phyloP scores from a whole-genome alignment of 1,140 invertebrate species.

The Drosophila ironensis region DNA sequence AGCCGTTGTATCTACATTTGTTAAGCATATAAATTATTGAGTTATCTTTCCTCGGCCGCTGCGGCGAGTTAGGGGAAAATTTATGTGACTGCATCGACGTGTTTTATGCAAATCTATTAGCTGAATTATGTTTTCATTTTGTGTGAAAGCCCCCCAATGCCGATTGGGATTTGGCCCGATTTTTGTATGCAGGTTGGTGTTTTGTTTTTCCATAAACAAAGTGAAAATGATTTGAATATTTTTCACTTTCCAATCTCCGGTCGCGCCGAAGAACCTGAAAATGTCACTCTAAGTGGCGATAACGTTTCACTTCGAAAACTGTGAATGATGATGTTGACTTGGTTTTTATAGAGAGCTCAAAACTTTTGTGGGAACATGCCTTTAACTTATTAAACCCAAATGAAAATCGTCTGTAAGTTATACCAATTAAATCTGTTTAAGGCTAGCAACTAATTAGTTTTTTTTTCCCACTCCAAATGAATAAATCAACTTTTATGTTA shows the following conservation, averaged over 20 bases:
- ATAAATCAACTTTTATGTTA: conserved; percentile 25
- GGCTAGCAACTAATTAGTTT: conserved; percentile 13
- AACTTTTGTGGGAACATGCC: background rate
- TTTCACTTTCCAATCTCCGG: conserved; percentile 56
- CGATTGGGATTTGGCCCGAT: conserved; percentile 59
- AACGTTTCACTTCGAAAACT: conserved; percentile 16
- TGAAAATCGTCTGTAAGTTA: too few species aligned
- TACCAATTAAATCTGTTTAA: background rate
- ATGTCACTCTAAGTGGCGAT: conserved; percentile 8
- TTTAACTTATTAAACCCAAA: background rate
- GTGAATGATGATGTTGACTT: conserved; percentile 23
- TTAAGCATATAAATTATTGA: conserved; percentile 67
- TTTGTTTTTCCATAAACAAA: conserved; percentile 54
- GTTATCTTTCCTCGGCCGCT: conserved; percentile 59
- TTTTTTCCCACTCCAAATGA: background rate
- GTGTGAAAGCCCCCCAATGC: conserved; percentile 45
- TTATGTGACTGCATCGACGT: conserved; percentile 69
- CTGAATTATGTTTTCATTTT: conserved; percentile 78
- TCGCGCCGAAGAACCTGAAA: conserved; percentile 4
- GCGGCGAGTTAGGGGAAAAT: conserved; percentile 43
- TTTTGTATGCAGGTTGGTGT: conserved; percentile 68
- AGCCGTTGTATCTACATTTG: conserved; percentile 60
- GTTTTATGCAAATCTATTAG: conserved; percentile 71
- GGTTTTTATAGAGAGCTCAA: conserved; percentile 22
- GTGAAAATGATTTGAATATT: conserved; percentile 67